phyloP scores from a whole-genome alignment of 2,888 invertebrate genomes.

The Perizoma affinitatum region DNA sequence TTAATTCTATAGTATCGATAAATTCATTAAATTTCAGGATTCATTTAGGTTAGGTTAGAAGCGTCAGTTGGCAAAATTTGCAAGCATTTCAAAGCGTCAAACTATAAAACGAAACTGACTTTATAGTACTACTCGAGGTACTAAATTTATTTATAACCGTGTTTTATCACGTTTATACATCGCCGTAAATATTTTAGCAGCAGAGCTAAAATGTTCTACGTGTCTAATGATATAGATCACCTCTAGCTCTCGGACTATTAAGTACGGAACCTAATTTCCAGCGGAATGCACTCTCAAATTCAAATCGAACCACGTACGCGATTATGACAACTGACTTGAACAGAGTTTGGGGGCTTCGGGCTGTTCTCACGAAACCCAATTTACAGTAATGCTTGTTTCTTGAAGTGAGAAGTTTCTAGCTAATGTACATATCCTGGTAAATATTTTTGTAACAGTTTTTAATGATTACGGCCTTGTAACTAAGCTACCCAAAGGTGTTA shows the following conservation, averaged over 20 bases:
- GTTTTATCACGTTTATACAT: no score
- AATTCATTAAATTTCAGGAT: no score
- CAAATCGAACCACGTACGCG: conserved; percentile 61
- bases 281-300: conserved; percentile 43
- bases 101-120: no score
- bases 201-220: conserved; percentile 4
- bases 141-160: no score
- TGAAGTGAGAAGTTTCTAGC: conserved; percentile 4
- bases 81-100: no score
- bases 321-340: conserved; percentile 54
- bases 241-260: conserved; percentile 19
- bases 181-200: conserved; percentile 3
- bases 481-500: background rate
- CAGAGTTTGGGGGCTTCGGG: conserved; percentile 22
- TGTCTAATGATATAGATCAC: background rate
- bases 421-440: background rate
- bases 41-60: no score
- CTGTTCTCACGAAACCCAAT: conserved; percentile 23
- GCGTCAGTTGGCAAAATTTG: no score
- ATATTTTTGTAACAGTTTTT: background rate
- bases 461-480: background rate
- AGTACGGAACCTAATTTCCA: conserved; percentile 43
- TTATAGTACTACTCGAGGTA: no score
- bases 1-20: no score
- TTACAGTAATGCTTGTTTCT: conserved; percentile 22